A percentile compares a stretch with the other conserved stretches of the same genome.
phyloP scores from a whole-genome alignment of 2,888 invertebrate species.

The Uloborus plumipes region DNA sequence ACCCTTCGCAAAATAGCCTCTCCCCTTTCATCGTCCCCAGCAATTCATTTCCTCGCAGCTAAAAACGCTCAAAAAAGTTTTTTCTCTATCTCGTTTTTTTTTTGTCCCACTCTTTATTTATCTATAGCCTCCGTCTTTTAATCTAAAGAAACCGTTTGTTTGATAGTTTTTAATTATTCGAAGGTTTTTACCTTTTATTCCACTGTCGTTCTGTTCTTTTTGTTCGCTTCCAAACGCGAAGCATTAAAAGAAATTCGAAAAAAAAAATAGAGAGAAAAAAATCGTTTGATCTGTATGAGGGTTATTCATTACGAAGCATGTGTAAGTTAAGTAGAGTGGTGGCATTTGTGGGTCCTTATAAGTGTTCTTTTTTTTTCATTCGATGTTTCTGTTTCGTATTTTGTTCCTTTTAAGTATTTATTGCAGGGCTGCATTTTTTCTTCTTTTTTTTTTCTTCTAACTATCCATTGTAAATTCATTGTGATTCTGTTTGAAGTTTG shows the following conservation, averaged over 20 bases:
- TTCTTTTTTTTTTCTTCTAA: neutral
- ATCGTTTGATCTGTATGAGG: neutral
- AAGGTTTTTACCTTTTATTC: neutral
- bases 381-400: too few species aligned
- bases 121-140: too few species aligned
- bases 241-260: neutral
- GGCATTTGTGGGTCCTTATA: too few species aligned
- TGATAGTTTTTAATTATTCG: too few species aligned
- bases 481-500: too few species aligned
- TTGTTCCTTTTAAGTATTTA: too few species aligned
- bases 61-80: slow-evolving; percentile 16
- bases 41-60: slow-evolving; percentile 25
- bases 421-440: slow-evolving; percentile 1
- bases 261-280: neutral
- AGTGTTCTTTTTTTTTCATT: too few species aligned
- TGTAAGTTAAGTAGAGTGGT: too few species aligned
- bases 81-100: slow-evolving; percentile 8
- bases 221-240: neutral
- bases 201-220: slow-evolving; percentile 16
- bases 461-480: too few species aligned
- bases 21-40: too few species aligned
- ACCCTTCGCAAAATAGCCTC: neutral
- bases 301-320: too few species aligned
- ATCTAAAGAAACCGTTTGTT: too few species aligned
- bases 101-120: slow-evolving; percentile 1